Evolutionary conservation across 2,888 invertebrate species (phyloP).

Genomic region (Bombyx huttoni): DNA sequence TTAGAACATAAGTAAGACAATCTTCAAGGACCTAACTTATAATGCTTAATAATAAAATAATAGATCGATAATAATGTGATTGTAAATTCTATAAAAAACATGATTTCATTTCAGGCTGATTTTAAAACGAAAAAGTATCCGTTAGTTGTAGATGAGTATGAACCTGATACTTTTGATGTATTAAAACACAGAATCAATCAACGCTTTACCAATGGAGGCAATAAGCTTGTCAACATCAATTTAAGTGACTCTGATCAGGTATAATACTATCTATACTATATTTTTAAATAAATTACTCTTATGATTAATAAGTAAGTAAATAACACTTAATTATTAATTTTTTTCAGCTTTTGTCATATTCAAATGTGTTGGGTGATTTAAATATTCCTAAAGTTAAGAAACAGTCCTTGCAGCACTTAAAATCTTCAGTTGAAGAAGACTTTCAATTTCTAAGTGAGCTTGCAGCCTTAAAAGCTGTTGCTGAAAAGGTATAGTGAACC

Average conservation of each 20-base stretch:
- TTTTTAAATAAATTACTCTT: not conserved
- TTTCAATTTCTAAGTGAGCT: conserved; percentile 75
- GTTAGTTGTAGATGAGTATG: conserved; percentile 74
- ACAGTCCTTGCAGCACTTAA: conserved; percentile 35
- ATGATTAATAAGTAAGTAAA: not conserved
- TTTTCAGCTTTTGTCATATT: conserved; percentile 48
- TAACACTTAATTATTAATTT: conserved; percentile 2
- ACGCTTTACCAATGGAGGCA: conserved; percentile 72
- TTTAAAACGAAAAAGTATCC: conserved; percentile 70
- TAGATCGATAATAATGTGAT: too few relatives aligned
- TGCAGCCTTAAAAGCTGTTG: conserved; percentile 70
- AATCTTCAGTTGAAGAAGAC: conserved; percentile 69
- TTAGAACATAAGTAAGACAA: too few relatives aligned
- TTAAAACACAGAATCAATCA: conserved; percentile 73
- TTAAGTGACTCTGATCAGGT: conserved; percentile 77
- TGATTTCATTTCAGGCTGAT: conserved; percentile 26
- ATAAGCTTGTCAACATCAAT: conserved; percentile 75
- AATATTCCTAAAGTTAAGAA: conserved; percentile 33
- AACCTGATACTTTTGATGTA: conserved; percentile 73
- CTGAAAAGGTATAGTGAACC: conserved; percentile 48
- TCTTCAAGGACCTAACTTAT: not conserved
- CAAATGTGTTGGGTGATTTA: conserved; percentile 44
- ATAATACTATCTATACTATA: conserved; percentile 17
- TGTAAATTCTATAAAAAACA: not conserved
- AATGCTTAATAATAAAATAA: not conserved